Percentiles rank a stretch among this genome's conserved stretches.
phyloP scores from a whole-genome alignment of 1,140 invertebrate species.

The Andricus grossulariae region DNA sequence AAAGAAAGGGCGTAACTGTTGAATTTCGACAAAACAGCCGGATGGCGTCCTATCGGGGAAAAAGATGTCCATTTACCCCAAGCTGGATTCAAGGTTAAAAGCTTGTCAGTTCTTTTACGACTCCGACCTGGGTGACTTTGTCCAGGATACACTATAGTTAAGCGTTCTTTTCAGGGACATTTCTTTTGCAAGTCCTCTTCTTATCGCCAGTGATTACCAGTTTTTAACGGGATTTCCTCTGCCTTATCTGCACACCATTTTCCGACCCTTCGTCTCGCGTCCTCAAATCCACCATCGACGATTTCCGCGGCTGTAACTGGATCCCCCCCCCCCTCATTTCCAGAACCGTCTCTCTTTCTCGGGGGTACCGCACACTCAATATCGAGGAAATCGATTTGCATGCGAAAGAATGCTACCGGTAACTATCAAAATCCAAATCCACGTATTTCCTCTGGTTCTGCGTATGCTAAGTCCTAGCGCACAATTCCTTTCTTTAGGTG shows the following conservation, averaged over 20 bases:
- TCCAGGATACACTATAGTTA: conserved; percentile 45
- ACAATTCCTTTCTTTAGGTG: too few species aligned
- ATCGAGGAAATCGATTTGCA: too few species aligned
- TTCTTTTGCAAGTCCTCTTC: conserved; percentile 52
- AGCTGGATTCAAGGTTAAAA: conserved; percentile 40
- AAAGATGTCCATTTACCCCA: conserved; percentile 42
- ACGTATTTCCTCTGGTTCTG: too few species aligned
- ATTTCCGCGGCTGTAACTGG: neutral
- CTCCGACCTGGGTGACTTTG: neutral
- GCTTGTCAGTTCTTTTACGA: conserved; percentile 46
- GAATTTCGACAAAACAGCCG: conserved; percentile 32
- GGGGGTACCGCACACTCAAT: too few species aligned
- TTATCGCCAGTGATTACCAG: conserved; percentile 66
- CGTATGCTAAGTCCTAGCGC: too few species aligned
- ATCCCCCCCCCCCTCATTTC: too few species aligned
- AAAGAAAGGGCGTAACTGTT: conserved; percentile 38
- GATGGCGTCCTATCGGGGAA: conserved; percentile 13
- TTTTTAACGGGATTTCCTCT: conserved; percentile 62
- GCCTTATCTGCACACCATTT: conserved; percentile 19
- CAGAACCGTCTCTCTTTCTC: too few species aligned
- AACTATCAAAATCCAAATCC: too few species aligned
- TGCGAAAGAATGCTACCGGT: too few species aligned
- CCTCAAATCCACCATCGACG: neutral
- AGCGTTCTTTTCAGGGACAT: conserved; percentile 51
- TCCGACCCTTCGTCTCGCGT: neutral